phyloP scores from a whole-genome alignment of 1,140 invertebrate genomes.

The Pomacea maculata region DNA sequence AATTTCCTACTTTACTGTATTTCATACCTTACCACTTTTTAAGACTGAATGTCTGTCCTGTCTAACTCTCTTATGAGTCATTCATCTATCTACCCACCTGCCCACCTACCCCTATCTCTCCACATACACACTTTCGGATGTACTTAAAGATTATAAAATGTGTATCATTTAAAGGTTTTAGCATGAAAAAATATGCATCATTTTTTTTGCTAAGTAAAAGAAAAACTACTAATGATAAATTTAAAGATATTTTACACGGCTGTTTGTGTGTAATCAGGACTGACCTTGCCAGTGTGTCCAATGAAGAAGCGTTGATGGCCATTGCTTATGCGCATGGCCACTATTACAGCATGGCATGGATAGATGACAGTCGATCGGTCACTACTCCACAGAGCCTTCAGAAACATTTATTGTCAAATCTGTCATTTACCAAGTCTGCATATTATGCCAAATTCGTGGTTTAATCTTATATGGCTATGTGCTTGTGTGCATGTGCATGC shows the following conservation, averaged over 20 bases:
- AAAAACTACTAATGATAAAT: background rate
- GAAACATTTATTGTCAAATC: slow-evolving; percentile 7
- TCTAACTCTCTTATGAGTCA: too few relatives aligned
- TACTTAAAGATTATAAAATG: too few relatives aligned
- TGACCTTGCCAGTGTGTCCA: slow-evolving; percentile 65
- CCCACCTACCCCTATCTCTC: too few relatives aligned
- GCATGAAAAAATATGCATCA: background rate
- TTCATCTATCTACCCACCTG: too few relatives aligned
- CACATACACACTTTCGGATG: too few relatives aligned
- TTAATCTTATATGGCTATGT: too few relatives aligned
- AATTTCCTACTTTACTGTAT: background rate
- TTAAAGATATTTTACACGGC: background rate
- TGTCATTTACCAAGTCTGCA: background rate
- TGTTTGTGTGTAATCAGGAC: background rate
- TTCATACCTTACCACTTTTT: background rate
- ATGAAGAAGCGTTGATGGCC: slow-evolving; percentile 64
- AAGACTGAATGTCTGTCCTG: background rate
- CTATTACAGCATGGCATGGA: slow-evolving; percentile 63
- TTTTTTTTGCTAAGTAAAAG: background rate
- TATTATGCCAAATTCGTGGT: background rate
- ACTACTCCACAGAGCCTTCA: slow-evolving; percentile 58
- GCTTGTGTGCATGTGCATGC: too few relatives aligned
- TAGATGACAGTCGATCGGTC: slow-evolving; percentile 59
- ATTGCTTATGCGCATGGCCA: slow-evolving; percentile 59
- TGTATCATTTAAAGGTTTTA: too few relatives aligned